Percentiles rank a stretch among this genome's conserved stretches.
phyloP scores from a whole-genome alignment of 2,888 invertebrate genomes.

The Ennomos fuscantarius region DNA sequence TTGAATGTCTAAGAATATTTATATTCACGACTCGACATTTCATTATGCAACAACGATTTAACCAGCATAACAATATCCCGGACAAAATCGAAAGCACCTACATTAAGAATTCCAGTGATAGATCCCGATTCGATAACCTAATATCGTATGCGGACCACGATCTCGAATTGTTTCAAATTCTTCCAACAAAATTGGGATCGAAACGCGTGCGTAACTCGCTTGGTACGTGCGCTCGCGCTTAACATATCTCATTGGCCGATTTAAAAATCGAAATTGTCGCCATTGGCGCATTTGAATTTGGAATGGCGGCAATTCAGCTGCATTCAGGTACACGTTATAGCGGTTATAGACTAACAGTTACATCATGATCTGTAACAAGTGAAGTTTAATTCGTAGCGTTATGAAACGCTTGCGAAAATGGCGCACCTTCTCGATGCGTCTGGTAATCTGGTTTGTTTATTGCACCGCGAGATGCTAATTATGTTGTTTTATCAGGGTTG shows the following conservation, averaged over 20 bases:
- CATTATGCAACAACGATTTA: background rate
- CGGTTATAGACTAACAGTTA: slow-evolving; percentile 37
- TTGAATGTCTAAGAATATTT: no score
- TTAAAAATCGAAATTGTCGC: slow-evolving; percentile 66
- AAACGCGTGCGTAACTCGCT: slow-evolving; percentile 28
- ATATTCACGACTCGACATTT: no score
- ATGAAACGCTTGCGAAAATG: slow-evolving; percentile 65
- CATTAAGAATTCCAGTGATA: slow-evolving; percentile 51
- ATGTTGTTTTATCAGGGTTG: slow-evolving; percentile 19
- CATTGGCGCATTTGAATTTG: slow-evolving; percentile 54
- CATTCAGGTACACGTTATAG: slow-evolving; percentile 31
- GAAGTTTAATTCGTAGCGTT: slow-evolving; percentile 44
- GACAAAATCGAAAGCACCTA: slow-evolving; percentile 71
- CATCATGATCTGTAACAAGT: slow-evolving; percentile 46
- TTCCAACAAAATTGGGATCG: slow-evolving; percentile 41
- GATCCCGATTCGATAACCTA: slow-evolving; percentile 44
- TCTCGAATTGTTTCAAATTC: slow-evolving; percentile 40
- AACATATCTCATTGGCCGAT: slow-evolving; percentile 46
- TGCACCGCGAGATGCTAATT: slow-evolving; percentile 26
- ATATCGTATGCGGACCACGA: slow-evolving; percentile 60
- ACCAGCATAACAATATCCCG: slow-evolving; percentile 53
- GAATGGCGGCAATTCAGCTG: slow-evolving; percentile 52
- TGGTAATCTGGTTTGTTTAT: slow-evolving; percentile 49
- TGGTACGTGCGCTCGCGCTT: slow-evolving; percentile 29
- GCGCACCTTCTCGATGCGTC: slow-evolving; percentile 44